These are phyloP conservation scores for Glaucopsyche alexis DNA, from an alignment of 2,888 invertebrate genomes.

Conservation along the genomic window DNA sequence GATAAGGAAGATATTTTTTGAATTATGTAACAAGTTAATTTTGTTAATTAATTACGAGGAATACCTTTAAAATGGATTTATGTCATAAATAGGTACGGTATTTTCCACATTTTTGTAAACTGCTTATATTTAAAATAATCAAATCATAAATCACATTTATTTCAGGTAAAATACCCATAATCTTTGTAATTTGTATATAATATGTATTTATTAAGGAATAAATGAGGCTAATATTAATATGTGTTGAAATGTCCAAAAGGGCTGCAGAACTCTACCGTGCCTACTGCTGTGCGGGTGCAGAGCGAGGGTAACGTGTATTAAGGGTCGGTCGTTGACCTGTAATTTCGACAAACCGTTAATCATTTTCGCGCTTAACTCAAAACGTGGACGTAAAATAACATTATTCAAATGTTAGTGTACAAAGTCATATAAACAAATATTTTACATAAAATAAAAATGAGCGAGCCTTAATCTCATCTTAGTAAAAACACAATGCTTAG, in stretches of 20 bases:
- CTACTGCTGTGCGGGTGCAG: not conserved
- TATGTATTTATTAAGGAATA: too few species aligned
- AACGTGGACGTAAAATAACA: slow-evolving; percentile 6
- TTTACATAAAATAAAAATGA: not conserved
- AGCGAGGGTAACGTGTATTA: slow-evolving; percentile 39
- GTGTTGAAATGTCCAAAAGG: not conserved
- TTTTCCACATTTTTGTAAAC: too few species aligned
- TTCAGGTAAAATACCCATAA: too few species aligned
- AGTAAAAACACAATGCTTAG: too few species aligned
- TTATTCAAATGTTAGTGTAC: not conserved
- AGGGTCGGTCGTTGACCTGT: slow-evolving; percentile 69
- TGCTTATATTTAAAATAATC: too few species aligned
- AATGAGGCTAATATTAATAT: not conserved
- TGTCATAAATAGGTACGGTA: not conserved
- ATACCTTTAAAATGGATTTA: not conserved
- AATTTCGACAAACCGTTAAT: slow-evolving; percentile 63
- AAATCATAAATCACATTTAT: too few species aligned
- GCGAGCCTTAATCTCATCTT: too few species aligned
- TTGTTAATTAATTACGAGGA: not conserved
- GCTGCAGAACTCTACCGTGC: not conserved
- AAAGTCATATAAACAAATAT: not conserved
- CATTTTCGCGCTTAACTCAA: slow-evolving; percentile 55
- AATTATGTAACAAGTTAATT: not conserved
- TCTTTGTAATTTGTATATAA: too few species aligned
- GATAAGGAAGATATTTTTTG: not conserved